Base-by-base conservation (phyloP, 2,113 vertebrate species). In the Macaca nemestrina region DNA sequence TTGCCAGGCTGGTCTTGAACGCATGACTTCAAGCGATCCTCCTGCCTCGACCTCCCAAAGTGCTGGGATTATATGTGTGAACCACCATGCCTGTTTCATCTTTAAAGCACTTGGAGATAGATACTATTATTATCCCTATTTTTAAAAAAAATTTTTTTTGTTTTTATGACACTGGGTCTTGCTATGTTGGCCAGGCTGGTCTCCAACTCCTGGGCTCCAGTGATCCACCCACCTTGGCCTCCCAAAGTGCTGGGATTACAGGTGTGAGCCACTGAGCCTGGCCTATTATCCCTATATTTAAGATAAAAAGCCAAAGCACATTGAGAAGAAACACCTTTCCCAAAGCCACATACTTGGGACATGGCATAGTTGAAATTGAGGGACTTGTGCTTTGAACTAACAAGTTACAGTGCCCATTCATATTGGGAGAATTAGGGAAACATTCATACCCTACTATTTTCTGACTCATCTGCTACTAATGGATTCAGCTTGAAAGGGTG, bases 361-460 rank as follows among this genome's bases (percentile, higher is more conserved):
- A 18, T 1, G 43, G 25, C 25, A 43, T 25, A 32, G 17, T 6
- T 52, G 80, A 45, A 35, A 67, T 0, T 32, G 12, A 32, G 27
- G 30, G 13, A 32, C 73, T 11, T 40, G 9, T 14, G 10, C 61
- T 16, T 4, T 22, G 11, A 20, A 35, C 23, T 45, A 43, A 8
- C 30, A 45, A 73, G 70, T 25, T 40, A 0, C 16, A n/a, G 20
- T 9, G 50, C 0, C 27, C 61, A 12, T 5, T 38, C 45, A 14
- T 57, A 45, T 16, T 3, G 0, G 43, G 59, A 82, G 40, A 40
- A 40, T 12, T 16, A n/a, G 43, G 61, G 20, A 20, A n/a, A 20
- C 1, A 2, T 0, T 18, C 32, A 57, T 5, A 17, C 0, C 6
- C 2, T 7, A 8, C 59, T 23, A 1, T 72, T 92, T 83, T 45